Evolutionary conservation across 1,140 invertebrate genomes (phyloP).

Genomic region (Armadillidium nasatum): DNA sequence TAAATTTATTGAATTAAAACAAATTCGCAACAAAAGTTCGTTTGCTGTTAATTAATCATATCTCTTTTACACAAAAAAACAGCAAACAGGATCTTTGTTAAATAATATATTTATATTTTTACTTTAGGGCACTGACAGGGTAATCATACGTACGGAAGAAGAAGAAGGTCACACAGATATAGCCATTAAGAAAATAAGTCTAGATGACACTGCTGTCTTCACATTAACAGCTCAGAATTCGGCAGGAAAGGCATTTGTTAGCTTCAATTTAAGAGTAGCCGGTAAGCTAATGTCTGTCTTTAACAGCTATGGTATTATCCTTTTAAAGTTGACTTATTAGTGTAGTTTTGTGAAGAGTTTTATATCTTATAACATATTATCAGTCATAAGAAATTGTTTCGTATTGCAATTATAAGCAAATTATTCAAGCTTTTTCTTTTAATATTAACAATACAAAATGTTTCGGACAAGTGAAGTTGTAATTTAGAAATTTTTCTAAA

Average conservation of each 20-base stretch:
- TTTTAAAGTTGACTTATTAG: too few relatives aligned
- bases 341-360: too few relatives aligned
- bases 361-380: too few relatives aligned
- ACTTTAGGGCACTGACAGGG: constrained; percentile 50
- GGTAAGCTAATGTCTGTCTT: constrained; percentile 53
- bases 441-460: too few relatives aligned
- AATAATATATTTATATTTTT: neutral
- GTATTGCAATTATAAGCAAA: too few relatives aligned
- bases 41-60: neutral
- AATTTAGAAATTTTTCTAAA: too few relatives aligned
- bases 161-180: constrained; percentile 59
- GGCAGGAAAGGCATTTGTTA: constrained; percentile 63
- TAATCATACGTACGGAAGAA: constrained; percentile 57
- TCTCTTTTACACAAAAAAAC: neutral
- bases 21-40: too few relatives aligned
- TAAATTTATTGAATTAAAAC: too few relatives aligned
- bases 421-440: too few relatives aligned
- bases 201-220: constrained; percentile 63
- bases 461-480: too few relatives aligned
- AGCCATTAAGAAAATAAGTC: constrained; percentile 57
- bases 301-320: too few relatives aligned
- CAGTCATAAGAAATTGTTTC: too few relatives aligned
- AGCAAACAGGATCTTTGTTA: neutral
- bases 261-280: constrained; percentile 71
- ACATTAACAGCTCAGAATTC: constrained; percentile 63